A percentile compares a stretch with the other conserved stretches of the same genome.
Conservation (phyloP, 2,113 vertebrate genomes). For the Struthidea cinerea region DNA sequence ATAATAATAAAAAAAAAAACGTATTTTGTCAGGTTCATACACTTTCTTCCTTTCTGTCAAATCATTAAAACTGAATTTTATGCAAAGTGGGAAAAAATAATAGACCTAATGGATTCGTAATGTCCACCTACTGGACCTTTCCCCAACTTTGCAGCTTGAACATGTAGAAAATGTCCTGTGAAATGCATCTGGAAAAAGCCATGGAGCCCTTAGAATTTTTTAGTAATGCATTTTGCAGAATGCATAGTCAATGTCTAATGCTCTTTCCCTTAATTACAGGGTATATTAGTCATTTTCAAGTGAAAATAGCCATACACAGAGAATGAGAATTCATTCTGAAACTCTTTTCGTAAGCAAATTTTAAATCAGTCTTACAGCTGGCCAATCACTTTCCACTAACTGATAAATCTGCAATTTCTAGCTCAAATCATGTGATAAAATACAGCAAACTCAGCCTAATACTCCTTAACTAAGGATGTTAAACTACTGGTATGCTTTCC, state of each 20-base stretch:
- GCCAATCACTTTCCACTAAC: background rate
- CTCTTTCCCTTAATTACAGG: background rate
- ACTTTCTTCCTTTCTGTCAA: background rate
- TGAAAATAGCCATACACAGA: rapidly evolving
- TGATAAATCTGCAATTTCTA: background rate
- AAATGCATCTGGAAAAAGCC: background rate
- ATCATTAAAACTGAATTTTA: background rate
- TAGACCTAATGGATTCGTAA: background rate
- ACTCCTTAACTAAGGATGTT: background rate
- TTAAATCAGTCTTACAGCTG: background rate
- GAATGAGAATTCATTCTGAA: background rate
- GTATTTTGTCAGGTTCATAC: background rate
- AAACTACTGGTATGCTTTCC: background rate
- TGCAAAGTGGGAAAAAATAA: background rate
- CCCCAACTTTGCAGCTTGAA: background rate
- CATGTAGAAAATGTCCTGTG: background rate
- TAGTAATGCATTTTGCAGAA: background rate
- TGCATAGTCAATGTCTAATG: background rate
- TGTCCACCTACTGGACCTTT: background rate
- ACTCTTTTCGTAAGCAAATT: background rate
- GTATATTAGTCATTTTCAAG: background rate
- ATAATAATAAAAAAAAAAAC: background rate
- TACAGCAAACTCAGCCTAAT: background rate
- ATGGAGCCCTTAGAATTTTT: background rate
- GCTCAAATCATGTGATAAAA: background rate